phyloP scores from a whole-genome alignment of 2,888 invertebrate genomes.

The Noctua comes region DNA sequence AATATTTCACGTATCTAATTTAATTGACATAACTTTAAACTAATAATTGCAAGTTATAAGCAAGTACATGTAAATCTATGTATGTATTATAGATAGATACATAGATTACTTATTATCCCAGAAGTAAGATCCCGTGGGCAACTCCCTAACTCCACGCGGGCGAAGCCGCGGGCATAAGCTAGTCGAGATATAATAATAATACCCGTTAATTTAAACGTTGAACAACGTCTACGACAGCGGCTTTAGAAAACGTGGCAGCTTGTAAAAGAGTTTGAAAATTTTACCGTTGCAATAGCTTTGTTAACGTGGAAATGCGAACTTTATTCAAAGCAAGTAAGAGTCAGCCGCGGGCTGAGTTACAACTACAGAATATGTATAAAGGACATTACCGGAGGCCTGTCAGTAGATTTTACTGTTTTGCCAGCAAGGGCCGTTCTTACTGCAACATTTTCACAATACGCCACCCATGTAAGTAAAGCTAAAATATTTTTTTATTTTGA shows the following conservation, averaged over 20 bases:
- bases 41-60: too few relatives aligned
- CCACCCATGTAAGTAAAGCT: slow-evolving; percentile 34
- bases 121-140: too few relatives aligned
- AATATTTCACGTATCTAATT: too few relatives aligned
- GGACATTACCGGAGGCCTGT: slow-evolving; percentile 72
- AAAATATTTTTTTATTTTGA: slow-evolving; percentile 47
- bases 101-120: too few relatives aligned
- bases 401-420: slow-evolving; percentile 76
- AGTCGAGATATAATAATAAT: slow-evolving; percentile 8
- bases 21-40: too few relatives aligned
- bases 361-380: slow-evolving; percentile 71
- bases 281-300: slow-evolving; percentile 59
- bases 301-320: slow-evolving; percentile 65
- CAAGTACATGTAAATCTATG: too few relatives aligned
- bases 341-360: slow-evolving; percentile 58
- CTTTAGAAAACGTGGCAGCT: slow-evolving; percentile 57
- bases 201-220: slow-evolving; percentile 40
- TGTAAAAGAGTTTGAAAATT: slow-evolving; percentile 63
- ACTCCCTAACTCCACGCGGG: too few relatives aligned
- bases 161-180: too few relatives aligned
- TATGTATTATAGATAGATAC: too few relatives aligned
- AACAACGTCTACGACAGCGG: slow-evolving; percentile 55
- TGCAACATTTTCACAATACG: slow-evolving; percentile 62
- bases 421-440: slow-evolving; percentile 67
- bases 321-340: slow-evolving; percentile 68